Percentiles rank a stretch among this genome's conserved stretches.
These are phyloP conservation scores for Aradophagus sp. DNA, from an alignment of 1,140 invertebrate species.

Conservation along the genomic window DNA sequence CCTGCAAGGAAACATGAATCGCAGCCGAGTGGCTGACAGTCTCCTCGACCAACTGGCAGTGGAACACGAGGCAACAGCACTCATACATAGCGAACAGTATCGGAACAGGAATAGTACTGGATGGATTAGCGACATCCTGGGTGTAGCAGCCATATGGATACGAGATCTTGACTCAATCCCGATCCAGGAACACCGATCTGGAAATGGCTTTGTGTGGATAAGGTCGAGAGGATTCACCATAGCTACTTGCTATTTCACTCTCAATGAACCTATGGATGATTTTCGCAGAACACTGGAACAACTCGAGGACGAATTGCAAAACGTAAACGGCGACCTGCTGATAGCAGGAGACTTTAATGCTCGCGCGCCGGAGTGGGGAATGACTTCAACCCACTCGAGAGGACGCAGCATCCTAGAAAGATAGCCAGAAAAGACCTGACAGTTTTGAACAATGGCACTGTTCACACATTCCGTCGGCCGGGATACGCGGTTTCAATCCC, in stretches of 20 bases:
- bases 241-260: slow-evolving; percentile 40
- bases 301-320: not conserved
- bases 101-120: not conserved
- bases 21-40: slow-evolving; percentile 12
- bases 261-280: slow-evolving; percentile 5
- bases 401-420: slow-evolving; percentile 1
- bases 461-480: slow-evolving; percentile 2
- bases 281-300: not conserved
- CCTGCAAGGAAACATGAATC: slow-evolving; percentile 23
- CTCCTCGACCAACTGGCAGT: not conserved
- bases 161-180: not conserved
- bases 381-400: not conserved
- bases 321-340: not conserved
- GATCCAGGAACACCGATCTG: slow-evolving; percentile 3
- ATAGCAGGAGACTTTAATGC: slow-evolving; percentile 11
- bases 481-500: slow-evolving; percentile 11
- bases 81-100: slow-evolving; percentile 27
- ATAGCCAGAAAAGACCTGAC: not conserved
- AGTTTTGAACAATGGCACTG: not conserved
- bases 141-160: slow-evolving; percentile 29
- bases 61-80: slow-evolving; percentile 8
- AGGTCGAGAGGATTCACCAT: slow-evolving; percentile 10
- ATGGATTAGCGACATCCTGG: slow-evolving; percentile 19
- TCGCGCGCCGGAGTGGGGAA: slow-evolving; percentile 12
- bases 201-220: slow-evolving; percentile 40